Evolutionary conservation across 2,888 invertebrate genomes (phyloP).

Genomic region (Pristionchus exspectatus): DNA sequence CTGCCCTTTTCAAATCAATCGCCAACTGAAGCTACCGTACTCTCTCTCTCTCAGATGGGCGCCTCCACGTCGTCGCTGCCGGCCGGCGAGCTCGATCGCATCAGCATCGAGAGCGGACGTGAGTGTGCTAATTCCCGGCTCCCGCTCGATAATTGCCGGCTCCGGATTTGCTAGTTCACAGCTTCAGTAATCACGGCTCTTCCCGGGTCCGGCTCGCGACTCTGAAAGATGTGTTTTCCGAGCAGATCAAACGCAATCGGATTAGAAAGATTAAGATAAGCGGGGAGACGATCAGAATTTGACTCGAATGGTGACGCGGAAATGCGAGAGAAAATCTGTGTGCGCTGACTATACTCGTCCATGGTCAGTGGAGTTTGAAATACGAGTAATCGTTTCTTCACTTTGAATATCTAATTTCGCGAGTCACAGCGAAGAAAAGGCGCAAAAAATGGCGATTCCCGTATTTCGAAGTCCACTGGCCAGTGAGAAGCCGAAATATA

Average conservation of each 20-base stretch:
- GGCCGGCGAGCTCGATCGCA: slow-evolving; percentile 68
- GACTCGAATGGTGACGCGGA: slow-evolving; percentile 10
- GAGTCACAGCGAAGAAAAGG: not conserved
- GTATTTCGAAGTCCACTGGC: too few relatives aligned
- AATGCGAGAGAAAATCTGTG: too few relatives aligned
- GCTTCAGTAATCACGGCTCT: slow-evolving; percentile 7
- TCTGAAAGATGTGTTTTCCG: not conserved
- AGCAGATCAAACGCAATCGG: slow-evolving; percentile 21
- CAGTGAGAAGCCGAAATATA: not conserved
- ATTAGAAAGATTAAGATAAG: slow-evolving; percentile 13
- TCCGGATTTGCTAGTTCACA: not conserved
- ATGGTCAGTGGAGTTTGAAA: too few relatives aligned
- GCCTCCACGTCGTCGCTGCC: slow-evolving; percentile 67
- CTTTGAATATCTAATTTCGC: too few relatives aligned
- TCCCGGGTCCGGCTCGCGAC: not conserved
- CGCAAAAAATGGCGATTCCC: too few relatives aligned
- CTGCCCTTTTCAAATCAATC: not conserved
- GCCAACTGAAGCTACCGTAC: not conserved
- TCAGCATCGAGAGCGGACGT: slow-evolving; percentile 73
- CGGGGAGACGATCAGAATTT: not conserved
- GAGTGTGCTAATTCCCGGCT: slow-evolving; percentile 57
- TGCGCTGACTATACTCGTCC: too few relatives aligned
- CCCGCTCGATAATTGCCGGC: not conserved
- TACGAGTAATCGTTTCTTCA: not conserved
- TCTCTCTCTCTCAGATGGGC: slow-evolving; percentile 61